Conservation (phyloP, 1,140 invertebrate species). For the Cyclina sinensis region DNA sequence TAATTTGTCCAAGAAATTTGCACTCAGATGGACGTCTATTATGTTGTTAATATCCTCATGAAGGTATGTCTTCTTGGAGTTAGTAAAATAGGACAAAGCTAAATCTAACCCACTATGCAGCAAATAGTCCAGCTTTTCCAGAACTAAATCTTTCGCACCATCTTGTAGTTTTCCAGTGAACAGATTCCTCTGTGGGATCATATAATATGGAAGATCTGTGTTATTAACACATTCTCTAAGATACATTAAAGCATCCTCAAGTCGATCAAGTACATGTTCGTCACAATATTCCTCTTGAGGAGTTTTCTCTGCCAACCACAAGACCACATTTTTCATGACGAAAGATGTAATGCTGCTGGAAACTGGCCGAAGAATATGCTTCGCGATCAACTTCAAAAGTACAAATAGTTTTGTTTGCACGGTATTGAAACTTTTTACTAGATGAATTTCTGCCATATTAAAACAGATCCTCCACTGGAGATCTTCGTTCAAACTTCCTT, state of each 20-base stretch:
- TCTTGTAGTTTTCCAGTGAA: slow-evolving; percentile 20
- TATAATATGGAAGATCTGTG: not conserved
- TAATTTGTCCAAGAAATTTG: not conserved
- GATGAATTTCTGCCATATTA: not conserved
- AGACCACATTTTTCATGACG: slow-evolving; percentile 31
- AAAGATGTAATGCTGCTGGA: not conserved
- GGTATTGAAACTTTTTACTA: slow-evolving; percentile 17
- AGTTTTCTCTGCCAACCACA: slow-evolving; percentile 30
- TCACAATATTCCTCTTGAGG: not conserved
- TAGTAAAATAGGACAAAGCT: not conserved
- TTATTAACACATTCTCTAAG: slow-evolving; percentile 7
- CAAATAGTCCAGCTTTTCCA: not conserved
- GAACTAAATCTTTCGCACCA: too few species aligned
- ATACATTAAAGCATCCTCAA: not conserved
- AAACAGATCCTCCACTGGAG: slow-evolving; percentile 49
- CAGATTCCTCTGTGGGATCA: slow-evolving; percentile 39
- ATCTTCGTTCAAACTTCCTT: not conserved
- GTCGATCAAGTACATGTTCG: not conserved
- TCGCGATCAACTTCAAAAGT: slow-evolving; percentile 20
- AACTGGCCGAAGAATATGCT: not conserved
- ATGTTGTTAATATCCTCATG: too few species aligned
- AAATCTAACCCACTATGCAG: not conserved
- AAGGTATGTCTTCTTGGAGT: too few species aligned
- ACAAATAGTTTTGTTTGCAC: slow-evolving; percentile 40
- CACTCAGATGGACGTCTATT: too few species aligned